Evolutionary conservation across 2,797 vertebrate species (phyloP).

Genomic region (Alectoris magna): DNA sequence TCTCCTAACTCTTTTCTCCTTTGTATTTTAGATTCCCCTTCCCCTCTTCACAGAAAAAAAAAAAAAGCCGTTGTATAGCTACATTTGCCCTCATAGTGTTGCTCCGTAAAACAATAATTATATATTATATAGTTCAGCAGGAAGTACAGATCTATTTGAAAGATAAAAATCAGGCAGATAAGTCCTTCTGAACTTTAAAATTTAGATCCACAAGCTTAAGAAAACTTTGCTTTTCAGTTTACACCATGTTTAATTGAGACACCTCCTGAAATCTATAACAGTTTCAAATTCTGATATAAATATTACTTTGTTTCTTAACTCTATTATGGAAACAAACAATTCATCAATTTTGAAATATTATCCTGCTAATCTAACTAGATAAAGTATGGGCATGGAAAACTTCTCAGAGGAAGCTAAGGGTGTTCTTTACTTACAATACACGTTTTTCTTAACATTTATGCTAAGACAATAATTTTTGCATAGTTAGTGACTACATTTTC

Average conservation of each 20-base stretch:
- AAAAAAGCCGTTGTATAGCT: not conserved
- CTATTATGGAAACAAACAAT: not conserved
- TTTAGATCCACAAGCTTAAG: not conserved
- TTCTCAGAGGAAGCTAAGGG: not conserved
- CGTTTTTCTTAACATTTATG: not conserved
- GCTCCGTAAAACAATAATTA: not conserved
- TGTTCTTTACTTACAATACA: not conserved
- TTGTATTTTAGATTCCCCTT: constrained; percentile 22
- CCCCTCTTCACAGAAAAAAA: not conserved
- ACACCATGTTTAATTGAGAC: not conserved
- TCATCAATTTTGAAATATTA: not conserved
- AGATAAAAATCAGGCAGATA: not conserved
- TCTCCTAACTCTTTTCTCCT: constrained; percentile 27
- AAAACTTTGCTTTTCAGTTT: not conserved
- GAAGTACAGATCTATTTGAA: not conserved
- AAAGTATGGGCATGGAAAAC: not conserved
- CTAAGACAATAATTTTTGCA: not conserved
- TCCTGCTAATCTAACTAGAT: not conserved
- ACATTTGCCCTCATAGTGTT: not conserved
- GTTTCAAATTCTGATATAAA: not conserved
- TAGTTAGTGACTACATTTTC: not conserved
- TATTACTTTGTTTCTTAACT: not conserved
- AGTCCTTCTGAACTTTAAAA: not conserved
- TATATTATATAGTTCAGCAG: not conserved
- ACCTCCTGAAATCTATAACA: not conserved